Percentiles rank a stretch among this genome's conserved stretches.
Conservation (phyloP, 2,888 invertebrate genomes). For the Tenthredo mesomela region DNA sequence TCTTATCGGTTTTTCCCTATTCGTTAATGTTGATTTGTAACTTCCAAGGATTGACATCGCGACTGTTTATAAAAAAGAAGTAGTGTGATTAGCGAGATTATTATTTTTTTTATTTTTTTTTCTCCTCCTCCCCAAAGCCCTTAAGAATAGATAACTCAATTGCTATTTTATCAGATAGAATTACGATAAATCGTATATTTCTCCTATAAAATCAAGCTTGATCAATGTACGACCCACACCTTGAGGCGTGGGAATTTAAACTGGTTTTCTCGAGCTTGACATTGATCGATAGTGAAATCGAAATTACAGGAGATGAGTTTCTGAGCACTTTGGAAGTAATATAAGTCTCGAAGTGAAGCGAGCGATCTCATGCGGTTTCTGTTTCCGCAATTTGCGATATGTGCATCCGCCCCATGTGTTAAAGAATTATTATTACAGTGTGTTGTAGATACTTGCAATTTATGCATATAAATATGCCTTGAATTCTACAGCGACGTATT, state of each 20-base stretch:
- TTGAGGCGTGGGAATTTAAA: constrained; percentile 9
- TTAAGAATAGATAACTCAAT: background rate
- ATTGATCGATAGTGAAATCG: constrained; percentile 36
- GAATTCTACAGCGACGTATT: background rate
- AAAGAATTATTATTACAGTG: background rate
- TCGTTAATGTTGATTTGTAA: background rate
- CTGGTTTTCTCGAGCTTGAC: constrained; percentile 41
- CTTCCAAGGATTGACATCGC: background rate
- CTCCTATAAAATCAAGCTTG: background rate
- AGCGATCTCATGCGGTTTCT: background rate
- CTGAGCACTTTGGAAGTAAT: background rate
- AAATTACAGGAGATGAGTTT: background rate
- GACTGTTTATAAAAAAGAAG: background rate
- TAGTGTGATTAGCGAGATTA: background rate
- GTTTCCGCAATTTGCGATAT: background rate
- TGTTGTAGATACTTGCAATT: background rate
- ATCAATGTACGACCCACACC: background rate
- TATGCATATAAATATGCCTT: background rate
- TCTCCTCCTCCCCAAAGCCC: background rate
- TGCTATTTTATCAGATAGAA: background rate
- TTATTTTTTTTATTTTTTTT: no score
- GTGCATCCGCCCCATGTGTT: no score
- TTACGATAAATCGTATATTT: background rate
- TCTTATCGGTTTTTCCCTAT: background rate
- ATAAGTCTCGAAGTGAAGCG: background rate